Evolutionary conservation across 1,140 invertebrate species (phyloP).

Genomic region (Aphelinus atriplicis): DNA sequence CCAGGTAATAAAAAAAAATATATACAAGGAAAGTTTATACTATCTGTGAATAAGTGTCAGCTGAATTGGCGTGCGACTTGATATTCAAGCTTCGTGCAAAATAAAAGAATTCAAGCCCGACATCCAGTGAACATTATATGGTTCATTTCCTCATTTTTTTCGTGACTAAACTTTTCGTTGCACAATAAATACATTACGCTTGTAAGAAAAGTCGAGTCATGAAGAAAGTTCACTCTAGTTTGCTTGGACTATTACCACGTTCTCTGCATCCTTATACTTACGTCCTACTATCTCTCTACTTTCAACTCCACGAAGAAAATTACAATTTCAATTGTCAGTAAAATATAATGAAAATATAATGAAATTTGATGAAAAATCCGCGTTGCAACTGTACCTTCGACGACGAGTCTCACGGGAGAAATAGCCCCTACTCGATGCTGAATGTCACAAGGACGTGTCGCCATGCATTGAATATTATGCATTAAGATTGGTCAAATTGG

Average conservation of each 20-base stretch:
- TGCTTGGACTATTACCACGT: neutral
- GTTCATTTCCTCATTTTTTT: constrained; percentile 7
- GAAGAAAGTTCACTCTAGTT: constrained; percentile 56
- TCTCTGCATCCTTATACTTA: neutral
- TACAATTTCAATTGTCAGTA: too few species aligned
- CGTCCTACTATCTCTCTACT: too few species aligned
- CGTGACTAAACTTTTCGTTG: constrained; percentile 38
- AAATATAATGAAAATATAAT: too few species aligned
- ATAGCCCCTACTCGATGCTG: too few species aligned
- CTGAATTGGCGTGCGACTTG: neutral
- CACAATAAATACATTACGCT: constrained; percentile 55
- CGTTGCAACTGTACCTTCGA: too few species aligned
- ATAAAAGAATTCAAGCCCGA: constrained; percentile 3
- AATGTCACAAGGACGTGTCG: too few species aligned
- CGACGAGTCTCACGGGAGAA: too few species aligned
- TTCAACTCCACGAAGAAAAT: too few species aligned
- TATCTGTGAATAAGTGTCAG: neutral
- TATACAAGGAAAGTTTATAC: neutral
- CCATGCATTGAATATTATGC: too few species aligned
- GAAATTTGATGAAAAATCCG: too few species aligned
- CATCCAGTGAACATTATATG: constrained; percentile 7
- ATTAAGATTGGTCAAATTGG: too few species aligned
- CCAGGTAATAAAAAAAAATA: neutral
- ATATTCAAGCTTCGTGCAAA: neutral
- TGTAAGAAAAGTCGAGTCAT: constrained; percentile 8